phyloP scores from a whole-genome alignment of 2,888 invertebrate genomes.

The Oegoconia quadripuncta region DNA sequence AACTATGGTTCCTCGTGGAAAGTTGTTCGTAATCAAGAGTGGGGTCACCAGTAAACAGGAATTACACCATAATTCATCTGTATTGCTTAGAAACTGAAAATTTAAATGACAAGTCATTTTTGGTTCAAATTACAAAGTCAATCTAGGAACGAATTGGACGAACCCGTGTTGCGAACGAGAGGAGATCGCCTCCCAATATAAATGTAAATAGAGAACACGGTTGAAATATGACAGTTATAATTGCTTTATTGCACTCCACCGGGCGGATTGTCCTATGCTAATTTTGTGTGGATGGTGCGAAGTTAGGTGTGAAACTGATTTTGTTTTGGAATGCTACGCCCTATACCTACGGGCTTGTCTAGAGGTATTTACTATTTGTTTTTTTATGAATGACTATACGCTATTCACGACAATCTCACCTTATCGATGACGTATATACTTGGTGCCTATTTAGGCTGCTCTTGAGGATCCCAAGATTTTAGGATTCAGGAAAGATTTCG shows the following conservation, averaged over 20 bases:
- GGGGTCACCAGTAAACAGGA: too few relatives aligned
- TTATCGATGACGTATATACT: not conserved
- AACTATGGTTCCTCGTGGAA: too few relatives aligned
- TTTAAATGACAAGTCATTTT: not conserved
- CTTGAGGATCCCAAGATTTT: too few relatives aligned
- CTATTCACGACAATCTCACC: too few relatives aligned
- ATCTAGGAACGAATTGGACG: constrained; percentile 30
- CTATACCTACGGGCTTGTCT: not conserved
- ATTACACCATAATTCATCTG: too few relatives aligned
- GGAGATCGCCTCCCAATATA: constrained; percentile 56
- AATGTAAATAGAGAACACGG: constrained; percentile 67
- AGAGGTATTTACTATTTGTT: too few relatives aligned
- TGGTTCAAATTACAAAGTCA: constrained; percentile 36
- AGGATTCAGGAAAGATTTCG: too few relatives aligned
- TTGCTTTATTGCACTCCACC: constrained; percentile 72
- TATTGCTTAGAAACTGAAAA: too few relatives aligned
- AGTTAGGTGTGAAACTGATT: not conserved
- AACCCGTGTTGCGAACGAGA: constrained; percentile 18
- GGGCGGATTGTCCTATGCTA: constrained; percentile 46
- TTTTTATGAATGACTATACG: too few relatives aligned
- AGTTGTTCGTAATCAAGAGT: too few relatives aligned
- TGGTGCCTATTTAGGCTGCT: not conserved
- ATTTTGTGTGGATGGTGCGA: constrained; percentile 29
- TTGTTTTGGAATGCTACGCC: not conserved
- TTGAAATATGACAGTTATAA: constrained; percentile 77